Evolutionary conservation across 2,113 vertebrate genomes (phyloP).

Genomic region (Zosterops lateralis): DNA sequence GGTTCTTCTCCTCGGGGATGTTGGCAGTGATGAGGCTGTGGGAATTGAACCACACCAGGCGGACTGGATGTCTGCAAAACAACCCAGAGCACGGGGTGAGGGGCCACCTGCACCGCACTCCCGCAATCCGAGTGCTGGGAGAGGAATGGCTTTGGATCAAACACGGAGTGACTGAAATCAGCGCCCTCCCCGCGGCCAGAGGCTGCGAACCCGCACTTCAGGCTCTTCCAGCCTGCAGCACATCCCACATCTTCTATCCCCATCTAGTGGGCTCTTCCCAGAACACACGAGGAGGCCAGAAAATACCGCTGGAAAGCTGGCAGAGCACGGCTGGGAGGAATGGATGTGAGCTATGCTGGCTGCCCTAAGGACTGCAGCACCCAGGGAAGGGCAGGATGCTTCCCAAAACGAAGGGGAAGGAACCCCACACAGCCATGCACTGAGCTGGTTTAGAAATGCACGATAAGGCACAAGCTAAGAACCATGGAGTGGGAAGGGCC

Average conservation of each 20-base stretch:
- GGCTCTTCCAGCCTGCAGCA: not conserved
- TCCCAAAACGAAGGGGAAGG: not conserved
- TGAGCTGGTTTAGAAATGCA: not conserved
- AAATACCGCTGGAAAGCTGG: rapidly evolving
- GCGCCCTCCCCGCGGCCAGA: rapidly evolving
- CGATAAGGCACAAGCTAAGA: rapidly evolving
- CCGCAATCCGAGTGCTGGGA: rapidly evolving
- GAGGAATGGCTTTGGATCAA: not conserved
- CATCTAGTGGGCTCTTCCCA: conserved; percentile 40
- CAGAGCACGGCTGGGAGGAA: not conserved
- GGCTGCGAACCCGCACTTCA: not conserved
- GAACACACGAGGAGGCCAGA: not conserved
- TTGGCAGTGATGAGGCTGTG: conserved; percentile 91
- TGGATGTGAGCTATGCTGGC: not conserved
- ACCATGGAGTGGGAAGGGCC: not conserved
- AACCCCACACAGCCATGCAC: not conserved
- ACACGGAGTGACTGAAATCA: rapidly evolving
- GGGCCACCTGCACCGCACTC: not conserved
- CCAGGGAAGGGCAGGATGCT: not conserved
- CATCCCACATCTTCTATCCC: not conserved
- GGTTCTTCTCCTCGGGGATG: conserved; percentile 86
- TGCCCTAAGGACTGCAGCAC: not conserved
- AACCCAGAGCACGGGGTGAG: not conserved
- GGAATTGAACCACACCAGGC: conserved; percentile 81
- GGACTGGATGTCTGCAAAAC: conserved; percentile 85